Evolutionary conservation across 2,888 invertebrate species (phyloP), one percentile per base, ranked within the genome.

Genomic region (Fabriciana adippe): DNA sequence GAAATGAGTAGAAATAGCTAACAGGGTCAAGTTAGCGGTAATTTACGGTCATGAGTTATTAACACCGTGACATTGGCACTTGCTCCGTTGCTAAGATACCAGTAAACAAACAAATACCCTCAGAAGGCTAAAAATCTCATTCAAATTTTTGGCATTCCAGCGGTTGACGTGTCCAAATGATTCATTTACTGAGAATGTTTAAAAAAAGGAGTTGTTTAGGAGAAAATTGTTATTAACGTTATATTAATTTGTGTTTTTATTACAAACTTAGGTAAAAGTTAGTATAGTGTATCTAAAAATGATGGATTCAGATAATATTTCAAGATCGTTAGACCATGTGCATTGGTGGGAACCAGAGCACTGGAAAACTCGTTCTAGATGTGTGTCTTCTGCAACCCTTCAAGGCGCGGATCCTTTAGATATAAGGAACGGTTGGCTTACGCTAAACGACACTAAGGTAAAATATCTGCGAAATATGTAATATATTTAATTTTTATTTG

Each of bases 391-490:
- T 0, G 78, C 86, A 48, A 87, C 87, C 0, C 69, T 89, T 66
- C 86, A 87, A 69, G 83, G 79, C 6, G 82, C 81, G 26, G 88
- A 91, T 64, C 86, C 87, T 0, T 74, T 75, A 1, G 87, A 88
- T 2, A 88, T 90, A 55, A 86, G 90, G 67, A 91, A 90, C 66
- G 90, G 90, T 1, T 92, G 92, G 92, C 80, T 91, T 18, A 91
- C 91, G 1, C 75, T 92, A 45, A 73, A 81, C 3, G 79, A 82
- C 68, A 69, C 81, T 59, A 83, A 89, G 89, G 89, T 90, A 84
- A 70, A 41, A 2, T 47, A 21, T 56, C 45, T 0, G 8, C 16
- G 1, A 55, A 55, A 16, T 16, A 26, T 3, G 4, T 26, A 26
- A 26, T 26, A 4, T 26, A 26, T 26, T 26, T 26, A 26, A 26